Conservation (phyloP, 2,888 invertebrate species). For the Phytoseiulus persimilis region DNA sequence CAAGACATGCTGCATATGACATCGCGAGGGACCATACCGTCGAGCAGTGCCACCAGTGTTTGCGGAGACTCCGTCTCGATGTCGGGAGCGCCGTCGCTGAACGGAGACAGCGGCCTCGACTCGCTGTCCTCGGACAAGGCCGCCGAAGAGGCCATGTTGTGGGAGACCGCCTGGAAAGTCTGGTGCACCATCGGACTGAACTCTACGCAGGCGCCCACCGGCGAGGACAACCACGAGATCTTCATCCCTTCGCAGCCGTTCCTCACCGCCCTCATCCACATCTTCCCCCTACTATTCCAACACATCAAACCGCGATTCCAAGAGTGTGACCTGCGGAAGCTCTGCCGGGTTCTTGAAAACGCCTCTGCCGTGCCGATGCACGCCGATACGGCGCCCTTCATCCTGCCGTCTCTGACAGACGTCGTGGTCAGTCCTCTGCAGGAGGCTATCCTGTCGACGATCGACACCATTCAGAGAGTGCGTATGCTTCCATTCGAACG, state of each 20-base stretch:
- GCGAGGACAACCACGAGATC: slow-evolving; percentile 53
- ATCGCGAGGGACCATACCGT: slow-evolving; percentile 24
- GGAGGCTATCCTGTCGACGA: slow-evolving; percentile 72
- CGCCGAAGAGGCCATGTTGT: slow-evolving; percentile 52
- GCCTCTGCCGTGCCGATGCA: slow-evolving; percentile 71
- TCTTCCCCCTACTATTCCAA: slow-evolving; percentile 87
- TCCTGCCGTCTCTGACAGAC: slow-evolving; percentile 70
- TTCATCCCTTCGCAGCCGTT: slow-evolving; percentile 88
- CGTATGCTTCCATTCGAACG: slow-evolving; percentile 13
- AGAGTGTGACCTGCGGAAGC: slow-evolving; percentile 63
- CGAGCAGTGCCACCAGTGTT: slow-evolving; percentile 43
- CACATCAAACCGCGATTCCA: slow-evolving; percentile 58
- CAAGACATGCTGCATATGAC: slow-evolving; percentile 70
- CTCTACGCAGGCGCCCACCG: slow-evolving; percentile 60
- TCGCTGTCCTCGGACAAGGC: slow-evolving; percentile 16
- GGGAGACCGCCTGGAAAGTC: slow-evolving; percentile 73
- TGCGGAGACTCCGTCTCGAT: slow-evolving; percentile 39
- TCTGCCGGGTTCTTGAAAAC: slow-evolving; percentile 68
- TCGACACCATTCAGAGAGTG: slow-evolving; percentile 78
- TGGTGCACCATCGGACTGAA: slow-evolving; percentile 80
- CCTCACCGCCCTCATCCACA: slow-evolving; percentile 84
- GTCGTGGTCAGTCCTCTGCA: slow-evolving; percentile 68
- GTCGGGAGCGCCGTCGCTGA: slow-evolving; percentile 34
- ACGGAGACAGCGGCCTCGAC: slow-evolving; percentile 36
- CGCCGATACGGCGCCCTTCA: slow-evolving; percentile 68